Evolutionary conservation across 2,888 invertebrate species (phyloP).

Genomic region (Lithophane ornitopus): DNA sequence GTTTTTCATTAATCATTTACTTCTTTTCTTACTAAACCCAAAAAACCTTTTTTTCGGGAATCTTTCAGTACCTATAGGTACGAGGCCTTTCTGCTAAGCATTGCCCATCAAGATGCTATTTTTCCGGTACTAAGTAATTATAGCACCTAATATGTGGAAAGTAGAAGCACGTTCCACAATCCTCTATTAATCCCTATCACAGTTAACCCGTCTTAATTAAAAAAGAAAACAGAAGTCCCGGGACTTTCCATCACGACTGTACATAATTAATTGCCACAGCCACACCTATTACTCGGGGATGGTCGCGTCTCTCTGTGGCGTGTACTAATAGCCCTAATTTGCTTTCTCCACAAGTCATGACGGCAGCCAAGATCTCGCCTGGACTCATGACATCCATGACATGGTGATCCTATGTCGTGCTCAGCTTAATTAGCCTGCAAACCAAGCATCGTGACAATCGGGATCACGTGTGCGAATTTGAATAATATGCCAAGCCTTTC

Average conservation of each 20-base stretch:
- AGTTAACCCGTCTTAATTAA: conserved; percentile 29
- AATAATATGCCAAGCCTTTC: conserved; percentile 59
- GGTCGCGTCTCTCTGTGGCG: conserved; percentile 75
- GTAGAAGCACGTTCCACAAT: background rate
- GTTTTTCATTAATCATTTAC: too few relatives aligned
- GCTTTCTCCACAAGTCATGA: conserved; percentile 77
- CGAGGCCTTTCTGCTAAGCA: background rate
- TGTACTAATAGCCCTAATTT: conserved; percentile 85
- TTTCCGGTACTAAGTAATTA: background rate
- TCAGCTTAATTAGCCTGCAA: conserved; percentile 81
- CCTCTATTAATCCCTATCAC: conserved; percentile 10
- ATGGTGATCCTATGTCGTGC: conserved; percentile 80
- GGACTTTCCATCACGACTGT: conserved; percentile 60
- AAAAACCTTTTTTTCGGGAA: background rate
- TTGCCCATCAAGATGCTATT: background rate
- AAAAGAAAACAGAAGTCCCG: conserved; percentile 41
- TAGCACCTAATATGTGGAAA: background rate
- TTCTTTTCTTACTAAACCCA: background rate
- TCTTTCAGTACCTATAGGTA: background rate
- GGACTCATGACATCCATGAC: conserved; percentile 70
- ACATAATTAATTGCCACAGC: conserved; percentile 73
- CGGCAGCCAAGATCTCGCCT: conserved; percentile 74
- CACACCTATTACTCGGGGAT: conserved; percentile 71
- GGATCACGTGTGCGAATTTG: conserved; percentile 73
- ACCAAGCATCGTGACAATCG: conserved; percentile 64